Evolutionary conservation across 2,113 vertebrate genomes (phyloP), one percentile per base, ranked within the genome.

Genomic region (Sebastes fasciatus): DNA sequence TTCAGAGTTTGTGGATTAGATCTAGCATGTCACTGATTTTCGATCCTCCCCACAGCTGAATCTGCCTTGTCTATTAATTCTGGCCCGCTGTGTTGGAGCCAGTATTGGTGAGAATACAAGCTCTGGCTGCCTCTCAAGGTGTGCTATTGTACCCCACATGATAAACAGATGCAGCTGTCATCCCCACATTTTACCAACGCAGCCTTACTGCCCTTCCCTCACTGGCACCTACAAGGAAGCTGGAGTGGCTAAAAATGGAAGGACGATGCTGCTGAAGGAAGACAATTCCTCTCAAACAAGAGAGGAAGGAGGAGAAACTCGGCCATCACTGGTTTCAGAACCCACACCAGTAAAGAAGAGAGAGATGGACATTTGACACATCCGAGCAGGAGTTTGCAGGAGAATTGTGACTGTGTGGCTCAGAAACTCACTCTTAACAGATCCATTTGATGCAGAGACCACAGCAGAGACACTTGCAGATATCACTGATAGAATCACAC

Each of bases 111-210:
- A 67, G 78, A 87, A 84, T 73, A 66, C 65, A 66, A 77, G 73
- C 45, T 40, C 65, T 73, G 77, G 79, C 73, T 83, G 79, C 65
- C 69, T 84, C 75, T 90, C 83, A 90, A 82, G 79, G 87, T 91
- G 85, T 51, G 78, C 85, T 75, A 86, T 89, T 90, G 85, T 85
- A 77, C 72, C 72, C 82, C 40, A 73, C 64, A 84, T 82, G 82
- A 87, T 86, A 87, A 86, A 89, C 77, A 86, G 79, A 84, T 82
- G 78, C 84, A 86, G 80, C 80, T 85, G 81, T 84, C 88, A 84
- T 83, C 79, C 65, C 61, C 74, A 66, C 64, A 54, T 87, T 86
- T 77, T 82, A 68, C 64, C 72, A 79, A 11, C 9, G 23, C 73
- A 74, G 75, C 64, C 48, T 82, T 23, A 60, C 66, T 63, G 67